Conservation (phyloP, 2,113 vertebrate species). For the Columba janthina region DNA sequence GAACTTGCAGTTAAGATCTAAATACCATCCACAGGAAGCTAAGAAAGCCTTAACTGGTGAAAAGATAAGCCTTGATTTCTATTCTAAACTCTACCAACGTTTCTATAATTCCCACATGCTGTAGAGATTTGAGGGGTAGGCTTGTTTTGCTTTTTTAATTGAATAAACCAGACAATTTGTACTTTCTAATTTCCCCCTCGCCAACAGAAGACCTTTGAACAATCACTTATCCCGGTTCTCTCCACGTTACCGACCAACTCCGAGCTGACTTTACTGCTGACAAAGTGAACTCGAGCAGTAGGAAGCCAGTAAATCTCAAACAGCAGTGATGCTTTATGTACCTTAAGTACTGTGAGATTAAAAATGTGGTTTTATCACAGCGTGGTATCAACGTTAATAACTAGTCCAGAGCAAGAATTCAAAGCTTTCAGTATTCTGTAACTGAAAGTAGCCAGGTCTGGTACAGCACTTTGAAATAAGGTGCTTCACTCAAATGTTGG, state of each 20-base stretch:
- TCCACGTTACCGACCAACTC: not conserved
- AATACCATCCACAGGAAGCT: not conserved
- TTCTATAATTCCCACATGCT: not conserved
- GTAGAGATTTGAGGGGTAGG: not conserved
- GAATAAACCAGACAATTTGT: not conserved
- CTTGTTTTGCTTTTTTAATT: not conserved
- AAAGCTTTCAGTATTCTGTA: conserved; percentile 66
- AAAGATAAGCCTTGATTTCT: not conserved
- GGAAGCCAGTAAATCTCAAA: conserved; percentile 49
- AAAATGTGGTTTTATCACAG: conserved; percentile 72
- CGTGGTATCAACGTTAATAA: conserved; percentile 66
- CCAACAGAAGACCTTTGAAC: not conserved
- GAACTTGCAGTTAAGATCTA: not conserved
- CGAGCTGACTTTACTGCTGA: conserved; percentile 28
- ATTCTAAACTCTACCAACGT: not conserved
- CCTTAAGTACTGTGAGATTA: conserved; percentile 66
- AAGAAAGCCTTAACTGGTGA: not conserved
- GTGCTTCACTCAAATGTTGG: not conserved
- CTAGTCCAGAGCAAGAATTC: conserved; percentile 58
- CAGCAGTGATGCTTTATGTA: conserved; percentile 44
- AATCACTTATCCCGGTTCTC: not conserved
- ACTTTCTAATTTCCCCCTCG: not conserved
- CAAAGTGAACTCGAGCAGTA: conserved; percentile 41
- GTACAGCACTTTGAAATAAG: not conserved
- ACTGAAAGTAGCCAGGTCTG: conserved; percentile 62